Conservation (phyloP, 2,888 invertebrate genomes). For the Orthosia gracilis region DNA sequence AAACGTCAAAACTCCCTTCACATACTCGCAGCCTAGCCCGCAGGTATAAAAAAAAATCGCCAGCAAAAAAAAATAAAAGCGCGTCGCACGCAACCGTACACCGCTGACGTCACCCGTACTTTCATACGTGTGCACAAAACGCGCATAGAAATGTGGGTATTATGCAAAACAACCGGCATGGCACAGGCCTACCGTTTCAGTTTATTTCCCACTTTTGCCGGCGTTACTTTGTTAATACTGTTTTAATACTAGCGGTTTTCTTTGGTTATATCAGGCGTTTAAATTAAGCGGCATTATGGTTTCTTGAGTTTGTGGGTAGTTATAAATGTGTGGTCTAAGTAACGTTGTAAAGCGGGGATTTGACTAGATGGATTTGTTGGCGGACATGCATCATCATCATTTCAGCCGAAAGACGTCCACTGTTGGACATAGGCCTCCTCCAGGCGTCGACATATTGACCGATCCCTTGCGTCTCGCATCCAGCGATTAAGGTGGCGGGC, state of each 20-base stretch:
- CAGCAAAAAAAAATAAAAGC: constrained; percentile 17
- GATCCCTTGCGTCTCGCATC: too few species aligned
- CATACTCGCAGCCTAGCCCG: not conserved
- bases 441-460: too few species aligned
- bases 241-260: constrained; percentile 58
- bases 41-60: not conserved
- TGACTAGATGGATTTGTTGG: too few species aligned
- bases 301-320: constrained; percentile 17
- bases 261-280: constrained; percentile 29
- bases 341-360: not conserved
- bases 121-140: constrained; percentile 54
- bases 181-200: constrained; percentile 73
- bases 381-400: too few species aligned
- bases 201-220: constrained; percentile 63
- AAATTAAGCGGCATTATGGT: constrained; percentile 46
- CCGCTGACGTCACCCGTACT: constrained; percentile 48
- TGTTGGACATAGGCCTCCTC: too few species aligned
- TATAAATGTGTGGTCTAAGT: not conserved
- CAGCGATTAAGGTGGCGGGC: too few species aligned
- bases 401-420: too few species aligned
- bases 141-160: constrained; percentile 82
- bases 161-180: constrained; percentile 77
- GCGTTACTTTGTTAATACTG: constrained; percentile 62
- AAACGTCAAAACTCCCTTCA: not conserved
- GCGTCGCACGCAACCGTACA: constrained; percentile 48